Base-by-base conservation (phyloP, 2,888 invertebrate genomes). In the Parnassius smintheus region DNA sequence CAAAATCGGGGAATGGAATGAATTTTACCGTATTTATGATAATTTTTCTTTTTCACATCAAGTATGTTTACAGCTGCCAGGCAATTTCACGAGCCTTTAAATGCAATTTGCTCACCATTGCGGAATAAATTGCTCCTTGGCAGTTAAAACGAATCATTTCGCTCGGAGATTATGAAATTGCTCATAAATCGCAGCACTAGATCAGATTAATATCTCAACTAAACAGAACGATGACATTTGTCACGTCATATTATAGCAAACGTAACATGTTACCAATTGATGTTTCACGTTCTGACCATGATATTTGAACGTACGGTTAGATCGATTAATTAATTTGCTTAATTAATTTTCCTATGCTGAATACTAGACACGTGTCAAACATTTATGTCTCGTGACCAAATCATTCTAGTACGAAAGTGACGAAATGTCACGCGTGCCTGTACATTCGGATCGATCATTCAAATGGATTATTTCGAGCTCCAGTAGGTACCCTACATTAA, bases 141-240 rank as follows among this genome's bases (percentile, higher is more conserved):
- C 79, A 81, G 77, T 82, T 82, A 81, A 83, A 85, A 81, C 82
- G 82, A 81, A 86, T 85, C 81, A 85, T 80, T 82, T 78, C 80
- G 75, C 80, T 60, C 62, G 68, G 76, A 81, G 80, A 83, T 86
- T 84, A 85, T 81, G 81, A 85, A 86, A 83, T 84, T 82, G 81
- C 72, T 79, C 81, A 75, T 71, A 79, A 82, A 85, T 77, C 81
- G 77, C 77, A 68, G 70, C 71, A 69, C 71, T 72, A 73, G 78
- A 82, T 82, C 79, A 77, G 82, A 85, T 81, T 68, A 74, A 73
- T 56, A 52, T 49, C 57, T 58, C 56, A 35, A 51, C 55, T 18
- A 18, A 48, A 48, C 44, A 45, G 55, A 56, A 59, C 22, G 54
- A 51, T 63, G 56, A 59, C 56, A 59, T 59, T 63, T 63, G 51